phyloP scores from a whole-genome alignment of 2,113 vertebrate species.

The Neogobius melanostomus region DNA sequence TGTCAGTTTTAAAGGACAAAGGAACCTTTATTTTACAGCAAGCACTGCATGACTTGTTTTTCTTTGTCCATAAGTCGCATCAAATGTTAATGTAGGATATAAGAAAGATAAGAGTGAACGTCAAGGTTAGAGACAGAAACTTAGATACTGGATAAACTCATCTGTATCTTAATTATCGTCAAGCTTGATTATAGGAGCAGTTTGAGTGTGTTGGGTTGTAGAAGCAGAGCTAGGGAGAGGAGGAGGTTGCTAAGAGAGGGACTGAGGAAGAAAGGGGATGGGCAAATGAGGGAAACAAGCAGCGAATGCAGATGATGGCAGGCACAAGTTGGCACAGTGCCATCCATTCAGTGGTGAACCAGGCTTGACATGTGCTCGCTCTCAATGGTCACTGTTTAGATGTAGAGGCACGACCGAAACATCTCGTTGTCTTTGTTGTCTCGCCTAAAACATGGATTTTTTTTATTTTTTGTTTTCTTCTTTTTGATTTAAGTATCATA shows the following conservation, averaged over 20 bases:
- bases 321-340: slow-evolving; percentile 97
- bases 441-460: slow-evolving; percentile 12
- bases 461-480: slow-evolving; percentile 53
- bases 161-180: slow-evolving; percentile 97
- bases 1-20: no score
- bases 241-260: slow-evolving; percentile 77
- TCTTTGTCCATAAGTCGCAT: not conserved
- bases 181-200: slow-evolving; percentile 82
- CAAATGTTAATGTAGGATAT: not conserved
- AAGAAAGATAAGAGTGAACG: slow-evolving; percentile 61
- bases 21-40: no score
- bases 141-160: slow-evolving; percentile 92
- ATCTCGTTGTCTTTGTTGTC: slow-evolving; percentile 35
- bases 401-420: slow-evolving; percentile 76
- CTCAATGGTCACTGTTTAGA: slow-evolving; percentile 84
- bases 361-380: slow-evolving; percentile 83
- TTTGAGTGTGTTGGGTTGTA: slow-evolving; percentile 55
- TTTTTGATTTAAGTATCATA: slow-evolving; percentile 21
- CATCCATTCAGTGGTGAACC: slow-evolving; percentile 99
- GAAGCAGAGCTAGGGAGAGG: slow-evolving; percentile 66
- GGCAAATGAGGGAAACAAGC: slow-evolving; percentile 87
- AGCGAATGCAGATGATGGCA: slow-evolving; percentile 97
- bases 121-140: slow-evolving; percentile 83
- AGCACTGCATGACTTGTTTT: not conserved
- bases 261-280: slow-evolving; percentile 83